Evolutionary conservation across 2,888 invertebrate species (phyloP), one percentile per base, ranked within the genome.

Genomic region (Malacosoma neustria): DNA sequence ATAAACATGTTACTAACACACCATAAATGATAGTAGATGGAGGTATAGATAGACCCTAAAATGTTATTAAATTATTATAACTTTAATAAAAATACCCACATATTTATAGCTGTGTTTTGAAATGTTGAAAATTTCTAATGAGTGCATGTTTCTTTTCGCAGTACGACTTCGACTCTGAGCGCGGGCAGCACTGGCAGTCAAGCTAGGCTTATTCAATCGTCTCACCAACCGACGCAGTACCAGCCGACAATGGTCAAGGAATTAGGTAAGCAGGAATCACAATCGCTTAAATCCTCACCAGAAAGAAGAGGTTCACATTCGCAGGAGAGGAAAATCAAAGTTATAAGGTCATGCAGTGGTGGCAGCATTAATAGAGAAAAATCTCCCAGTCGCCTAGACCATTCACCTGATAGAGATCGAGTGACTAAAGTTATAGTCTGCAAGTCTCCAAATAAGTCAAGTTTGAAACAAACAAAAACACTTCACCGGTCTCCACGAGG

Each of bases 131-230:
- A n/a, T n/a, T n/a, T n/a, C n/a, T n/a, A n/a, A n/a, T n/a, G n/a
- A n/a, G n/a, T n/a, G n/a, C n/a, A 35, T 35, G 44, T 14, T 42
- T 11, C 43, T 30, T 41, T 54, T 86, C 80, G 61, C 87, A 96
- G 96, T 87, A 96, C 96, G 64, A 96, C 96, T 56, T 96, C 96
- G 61, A 97, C 97, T 46, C 89, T 97, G 69, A 96, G 96, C 57
- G 96, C 96, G 43, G 96, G 96, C 67, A 96, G 96, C 81, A 96
- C 96, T 36, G 94, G 96, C 64, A 95, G 95, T 73, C 95, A 96
- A 82, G 96, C 97, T 42, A 91, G 95, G 62, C 90, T 97, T 66
- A 95, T 97, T 71, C 96, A 96, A 86, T 95, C 96, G 51, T 97
- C 96, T 54, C 94, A 96, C 81, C 95, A 96, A 65, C 97, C 97